Evolutionary conservation across 2,113 vertebrate genomes (phyloP), one percentile per base, ranked within the genome.

Genomic region (Pachypanchax playfairii): DNA sequence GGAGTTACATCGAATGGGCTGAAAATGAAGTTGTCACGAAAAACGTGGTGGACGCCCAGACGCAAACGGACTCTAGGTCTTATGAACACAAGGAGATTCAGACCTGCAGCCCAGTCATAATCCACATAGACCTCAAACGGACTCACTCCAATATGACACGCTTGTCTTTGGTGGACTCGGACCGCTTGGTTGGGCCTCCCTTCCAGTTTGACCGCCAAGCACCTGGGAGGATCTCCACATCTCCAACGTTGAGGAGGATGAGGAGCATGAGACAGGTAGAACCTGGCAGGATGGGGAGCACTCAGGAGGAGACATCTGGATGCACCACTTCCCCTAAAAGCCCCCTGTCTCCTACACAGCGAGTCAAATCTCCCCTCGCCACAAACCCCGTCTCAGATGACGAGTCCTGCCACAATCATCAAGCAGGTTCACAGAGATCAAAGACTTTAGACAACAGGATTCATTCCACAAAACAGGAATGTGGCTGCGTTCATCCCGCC

Each of bases 151-250:
- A 82, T 67, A 46, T 68, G 51, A 90, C 79, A 28, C 85, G 84
- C 2, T 58, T 70, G 22, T 88, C 87, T 8, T 17, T 77, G 0
- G 65, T 71, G 22, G 89, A 93, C 13, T 3, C 2, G 0, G 35
- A 38, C 3, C 75, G 76, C 47, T 86, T 65, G 61, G 76, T 69
- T 1, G 75, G 68, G 0, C 75, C 68, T 0, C 73, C 90, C 1
- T 92, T 92, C 65, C 93, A 93, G 67, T 99, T 98, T 57, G 73
- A 95, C 47, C 90, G 91, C 1, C 93, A 94, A 11, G 94, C 93
- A 6, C 91, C 87, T 0, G 92, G 83, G 13, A 91, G 93, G 49
- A 95, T 98, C 84, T 95, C 94, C 33, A 97, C 92, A 0, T 96
- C 94, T 36, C 94, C 94, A 20, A 96, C 94, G 3, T 50, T 95